A percentile compares a stretch with the other conserved stretches of the same genome.
These are phyloP conservation scores for Andrena praecox DNA, from an alignment of 2,888 invertebrate genomes.

Conservation along the genomic window DNA sequence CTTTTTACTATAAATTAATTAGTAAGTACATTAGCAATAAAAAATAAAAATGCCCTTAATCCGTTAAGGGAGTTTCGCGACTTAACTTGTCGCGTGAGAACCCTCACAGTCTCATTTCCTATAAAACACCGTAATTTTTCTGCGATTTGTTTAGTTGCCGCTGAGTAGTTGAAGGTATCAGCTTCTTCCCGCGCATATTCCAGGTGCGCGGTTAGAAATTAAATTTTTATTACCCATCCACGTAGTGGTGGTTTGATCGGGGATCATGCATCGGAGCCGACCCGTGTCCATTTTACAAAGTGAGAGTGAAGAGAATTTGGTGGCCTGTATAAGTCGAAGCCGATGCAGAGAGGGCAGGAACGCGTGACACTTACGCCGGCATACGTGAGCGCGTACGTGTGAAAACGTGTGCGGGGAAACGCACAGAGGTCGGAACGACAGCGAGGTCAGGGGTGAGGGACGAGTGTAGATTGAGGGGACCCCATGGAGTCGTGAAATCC, in stretches of 20 bases:
- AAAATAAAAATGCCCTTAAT: no score
- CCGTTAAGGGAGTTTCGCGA: background rate
- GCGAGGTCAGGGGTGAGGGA: slow-evolving; percentile 70
- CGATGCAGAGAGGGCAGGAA: slow-evolving; percentile 32
- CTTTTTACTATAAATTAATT: no score
- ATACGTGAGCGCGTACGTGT: slow-evolving; percentile 61
- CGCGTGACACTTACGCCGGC: slow-evolving; percentile 57
- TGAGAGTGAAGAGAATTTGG: slow-evolving; percentile 51
- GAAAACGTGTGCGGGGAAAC: slow-evolving; percentile 66
- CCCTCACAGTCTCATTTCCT: no score
- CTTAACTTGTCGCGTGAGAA: background rate
- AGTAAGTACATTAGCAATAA: background rate
- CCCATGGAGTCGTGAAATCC: slow-evolving; percentile 83
- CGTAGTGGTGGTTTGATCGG: background rate
- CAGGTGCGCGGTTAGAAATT: no score
- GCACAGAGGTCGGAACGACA: slow-evolving; percentile 59
- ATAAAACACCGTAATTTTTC: no score
- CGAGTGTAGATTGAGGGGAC: slow-evolving; percentile 81
- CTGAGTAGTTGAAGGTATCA: no score
- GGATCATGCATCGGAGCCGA: background rate
- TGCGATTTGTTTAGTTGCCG: no score
- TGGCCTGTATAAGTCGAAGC: slow-evolving; percentile 39
- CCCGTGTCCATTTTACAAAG: slow-evolving; percentile 39
- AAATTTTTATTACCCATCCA: no score
- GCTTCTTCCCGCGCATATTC: no score